Evolutionary conservation across 2,797 vertebrate genomes (phyloP), one percentile per base, ranked within the genome.

Genomic region (Halcyon badia): DNA sequence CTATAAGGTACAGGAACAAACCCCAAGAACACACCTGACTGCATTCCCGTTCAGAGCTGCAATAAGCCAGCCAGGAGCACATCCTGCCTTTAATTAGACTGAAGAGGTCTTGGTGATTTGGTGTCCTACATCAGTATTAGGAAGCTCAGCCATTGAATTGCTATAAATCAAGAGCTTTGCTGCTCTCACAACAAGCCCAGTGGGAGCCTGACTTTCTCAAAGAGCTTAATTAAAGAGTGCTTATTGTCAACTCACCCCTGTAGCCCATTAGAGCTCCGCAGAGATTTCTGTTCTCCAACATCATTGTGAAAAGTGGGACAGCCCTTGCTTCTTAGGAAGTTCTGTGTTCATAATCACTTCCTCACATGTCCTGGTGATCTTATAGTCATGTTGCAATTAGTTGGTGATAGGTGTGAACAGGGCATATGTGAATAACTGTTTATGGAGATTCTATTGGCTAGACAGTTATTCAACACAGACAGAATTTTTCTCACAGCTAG

Each of bases 191-290:
- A 93, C 89, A 94, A 97, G 89, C 95, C 91, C 94, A 78, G 89
- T 88, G 92, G 93, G 94, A 95, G 70, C 51, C 87, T 96, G 94
- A 93, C 83, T 96, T 95, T 93, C 89, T 96, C 94, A 96, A 97
- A 96, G 93, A 96, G 81, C 88, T 97, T 97, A 97, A 98, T 97
- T 97, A 98, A 97, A 98, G 93, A 92, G 93, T 94, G 61, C 80
- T 92, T 90, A 94, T 95, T 97, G 93, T 96, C 95, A 98, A 90
- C 84, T 97, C 94, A 87, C 89, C 89, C 91, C 85, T 87, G 94
- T 18, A 92, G 95, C 83, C 86, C 90, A 95, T 95, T 97, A 97
- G 91, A 82, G 94, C 81, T 91, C 93, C 13, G 0, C 69, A 71
- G 94, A 97, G 83, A 94, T 91, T 97, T 97, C 87, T 97, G 82